Evolutionary conservation across 2,797 vertebrate species (phyloP).

Genomic region (Odontamblyopus rebecca): DNA sequence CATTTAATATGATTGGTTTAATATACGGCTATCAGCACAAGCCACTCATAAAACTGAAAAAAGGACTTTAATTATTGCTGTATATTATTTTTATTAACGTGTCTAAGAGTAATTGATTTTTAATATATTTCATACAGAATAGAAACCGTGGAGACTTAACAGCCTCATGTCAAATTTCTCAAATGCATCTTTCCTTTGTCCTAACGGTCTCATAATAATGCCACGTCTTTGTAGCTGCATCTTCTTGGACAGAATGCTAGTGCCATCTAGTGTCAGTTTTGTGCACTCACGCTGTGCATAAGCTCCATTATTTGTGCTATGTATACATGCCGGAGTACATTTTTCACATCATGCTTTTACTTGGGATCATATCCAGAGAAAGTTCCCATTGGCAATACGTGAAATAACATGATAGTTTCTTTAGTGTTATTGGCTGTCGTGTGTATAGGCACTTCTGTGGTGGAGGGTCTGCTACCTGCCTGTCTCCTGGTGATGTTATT

Average conservation of each 20-base stretch:
- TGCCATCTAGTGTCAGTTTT: slow-evolving; percentile 57
- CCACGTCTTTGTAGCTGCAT: not conserved
- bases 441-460: no score
- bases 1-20: not conserved
- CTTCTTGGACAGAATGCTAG: slow-evolving; percentile 29
- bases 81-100: not conserved
- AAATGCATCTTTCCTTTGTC: not conserved
- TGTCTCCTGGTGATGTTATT: no score
- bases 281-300: slow-evolving; percentile 18
- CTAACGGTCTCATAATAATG: no score
- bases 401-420: no score
- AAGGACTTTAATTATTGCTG: not conserved
- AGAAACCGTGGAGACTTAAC: not conserved
- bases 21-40: not conserved
- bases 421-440: no score
- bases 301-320: no score
- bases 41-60: not conserved
- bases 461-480: no score
- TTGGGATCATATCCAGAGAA: no score
- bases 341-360: no score
- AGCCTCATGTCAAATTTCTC: not conserved
- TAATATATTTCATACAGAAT: not conserved
- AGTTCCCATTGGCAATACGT: no score
- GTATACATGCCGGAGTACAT: no score
- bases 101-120: not conserved